These are phyloP conservation scores for Bombycilla garrulus DNA, from an alignment of 2,113 vertebrate species.

Conservation along the genomic window DNA sequence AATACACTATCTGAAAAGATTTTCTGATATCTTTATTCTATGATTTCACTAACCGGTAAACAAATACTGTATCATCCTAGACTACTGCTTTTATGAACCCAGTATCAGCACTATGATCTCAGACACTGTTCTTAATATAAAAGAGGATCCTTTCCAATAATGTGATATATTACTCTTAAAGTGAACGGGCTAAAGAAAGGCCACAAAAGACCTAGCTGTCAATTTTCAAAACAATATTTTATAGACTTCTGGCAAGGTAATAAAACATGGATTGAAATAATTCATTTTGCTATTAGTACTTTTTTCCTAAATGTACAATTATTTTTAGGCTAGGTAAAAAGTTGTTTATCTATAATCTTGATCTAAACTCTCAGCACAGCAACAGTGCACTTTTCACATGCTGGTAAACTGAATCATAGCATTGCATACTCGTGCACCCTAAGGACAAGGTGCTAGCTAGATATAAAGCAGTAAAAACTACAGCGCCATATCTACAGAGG, in stretches of 20 bases:
- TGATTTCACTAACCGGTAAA: background rate
- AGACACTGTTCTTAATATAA: background rate
- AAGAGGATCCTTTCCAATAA: background rate
- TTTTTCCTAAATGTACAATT: background rate
- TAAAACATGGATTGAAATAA: background rate
- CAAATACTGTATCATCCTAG: background rate
- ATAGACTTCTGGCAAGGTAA: background rate
- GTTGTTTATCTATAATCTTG: background rate
- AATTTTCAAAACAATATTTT: background rate
- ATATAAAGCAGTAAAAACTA: background rate
- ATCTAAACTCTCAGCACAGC: background rate
- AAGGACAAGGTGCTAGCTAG: background rate
- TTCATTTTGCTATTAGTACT: background rate
- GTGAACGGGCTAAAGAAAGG: background rate
- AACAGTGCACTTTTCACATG: background rate
- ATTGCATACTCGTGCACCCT: background rate
- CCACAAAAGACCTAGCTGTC: background rate
- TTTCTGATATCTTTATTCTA: background rate
- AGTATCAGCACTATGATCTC: background rate
- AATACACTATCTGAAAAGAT: background rate
- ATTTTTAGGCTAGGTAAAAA: background rate
- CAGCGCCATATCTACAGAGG: background rate
- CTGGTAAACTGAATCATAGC: background rate
- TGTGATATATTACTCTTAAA: background rate
- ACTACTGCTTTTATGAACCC: background rate